phyloP scores from a whole-genome alignment of 2,888 invertebrate genomes.

The Blomia tropicalis region DNA sequence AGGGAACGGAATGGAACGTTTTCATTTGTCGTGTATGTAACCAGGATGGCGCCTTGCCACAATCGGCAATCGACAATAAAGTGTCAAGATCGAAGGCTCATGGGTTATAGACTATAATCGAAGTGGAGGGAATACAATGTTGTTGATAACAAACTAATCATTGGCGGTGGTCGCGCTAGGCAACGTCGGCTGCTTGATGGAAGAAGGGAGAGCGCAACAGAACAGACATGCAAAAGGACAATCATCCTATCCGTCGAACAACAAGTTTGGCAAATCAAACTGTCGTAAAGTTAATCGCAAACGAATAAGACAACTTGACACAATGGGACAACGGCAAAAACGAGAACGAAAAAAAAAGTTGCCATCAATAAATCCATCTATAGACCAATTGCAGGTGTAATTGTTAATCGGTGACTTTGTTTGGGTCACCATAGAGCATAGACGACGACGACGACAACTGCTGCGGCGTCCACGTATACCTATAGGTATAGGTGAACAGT shows the following conservation, averaged over 20 bases:
- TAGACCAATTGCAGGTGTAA: conserved; percentile 3
- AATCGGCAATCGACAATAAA: too few relatives aligned
- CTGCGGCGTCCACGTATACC: conserved; percentile 3
- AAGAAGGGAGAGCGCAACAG: neutral
- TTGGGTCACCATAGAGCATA: neutral
- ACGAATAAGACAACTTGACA: neutral
- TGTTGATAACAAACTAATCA: too few relatives aligned
- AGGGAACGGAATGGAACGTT: too few relatives aligned
- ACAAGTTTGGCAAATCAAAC: conserved; percentile 12
- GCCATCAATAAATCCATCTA: conserved; percentile 15
- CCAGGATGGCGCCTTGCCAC: too few relatives aligned
- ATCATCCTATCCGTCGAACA: neutral
- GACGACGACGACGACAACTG: neutral
- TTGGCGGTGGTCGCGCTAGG: too few relatives aligned
- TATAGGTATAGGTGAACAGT: neutral
- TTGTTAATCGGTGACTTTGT: conserved; percentile 1
- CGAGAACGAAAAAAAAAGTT: neutral
- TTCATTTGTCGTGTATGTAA: too few relatives aligned
- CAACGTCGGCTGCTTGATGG: too few relatives aligned
- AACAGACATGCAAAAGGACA: neutral
- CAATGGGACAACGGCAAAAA: neutral
- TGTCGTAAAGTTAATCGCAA: conserved; percentile 10
- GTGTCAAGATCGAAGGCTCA: too few relatives aligned
- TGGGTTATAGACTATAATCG: neutral
- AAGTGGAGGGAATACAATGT: too few relatives aligned